A percentile compares a stretch with the other conserved stretches of the same genome.
phyloP scores from a whole-genome alignment of 2,113 vertebrate genomes.

The Alexandromys fortis region DNA sequence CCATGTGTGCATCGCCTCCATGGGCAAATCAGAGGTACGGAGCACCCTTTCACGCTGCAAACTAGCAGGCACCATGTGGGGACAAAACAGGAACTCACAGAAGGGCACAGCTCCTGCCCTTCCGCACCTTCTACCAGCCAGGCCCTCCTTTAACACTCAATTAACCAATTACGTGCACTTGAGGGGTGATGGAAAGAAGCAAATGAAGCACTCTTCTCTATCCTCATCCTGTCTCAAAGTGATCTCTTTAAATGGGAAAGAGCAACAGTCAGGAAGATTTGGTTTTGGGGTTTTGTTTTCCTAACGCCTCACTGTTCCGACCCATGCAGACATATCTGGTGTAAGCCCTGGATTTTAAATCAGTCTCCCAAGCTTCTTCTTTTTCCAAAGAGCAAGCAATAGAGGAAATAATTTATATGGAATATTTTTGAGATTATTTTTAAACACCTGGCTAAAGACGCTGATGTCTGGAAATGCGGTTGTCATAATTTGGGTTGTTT shows the following conservation, averaged over 20 bases:
- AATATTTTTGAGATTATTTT: conserved; percentile 19
- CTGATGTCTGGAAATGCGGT: neutral
- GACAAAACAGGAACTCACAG: neutral
- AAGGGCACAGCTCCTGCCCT: neutral
- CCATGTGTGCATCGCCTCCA: conserved; percentile 70
- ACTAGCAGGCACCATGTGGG: neutral
- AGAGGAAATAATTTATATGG: neutral
- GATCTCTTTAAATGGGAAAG: neutral
- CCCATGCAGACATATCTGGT: neutral
- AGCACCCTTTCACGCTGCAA: neutral
- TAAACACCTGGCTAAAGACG: neutral
- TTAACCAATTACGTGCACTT: conserved; percentile 25
- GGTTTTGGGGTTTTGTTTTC: neutral
- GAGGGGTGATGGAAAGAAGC: conserved; percentile 44
- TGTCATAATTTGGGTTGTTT: neutral
- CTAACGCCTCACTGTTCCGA: neutral
- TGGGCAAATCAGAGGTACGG: neutral
- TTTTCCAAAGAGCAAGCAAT: neutral
- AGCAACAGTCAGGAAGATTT: neutral
- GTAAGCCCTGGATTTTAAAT: conserved; percentile 21
- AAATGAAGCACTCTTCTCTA: neutral
- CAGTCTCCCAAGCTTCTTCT: neutral
- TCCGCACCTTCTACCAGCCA: neutral
- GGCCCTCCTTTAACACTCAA: neutral
- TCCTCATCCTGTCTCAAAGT: conserved; percentile 8